A percentile compares a stretch with the other conserved stretches of the same genome.
These are phyloP conservation scores for Machaerirhynchus nigripectus DNA, from an alignment of 2,113 vertebrate genomes.

Conservation along the genomic window DNA sequence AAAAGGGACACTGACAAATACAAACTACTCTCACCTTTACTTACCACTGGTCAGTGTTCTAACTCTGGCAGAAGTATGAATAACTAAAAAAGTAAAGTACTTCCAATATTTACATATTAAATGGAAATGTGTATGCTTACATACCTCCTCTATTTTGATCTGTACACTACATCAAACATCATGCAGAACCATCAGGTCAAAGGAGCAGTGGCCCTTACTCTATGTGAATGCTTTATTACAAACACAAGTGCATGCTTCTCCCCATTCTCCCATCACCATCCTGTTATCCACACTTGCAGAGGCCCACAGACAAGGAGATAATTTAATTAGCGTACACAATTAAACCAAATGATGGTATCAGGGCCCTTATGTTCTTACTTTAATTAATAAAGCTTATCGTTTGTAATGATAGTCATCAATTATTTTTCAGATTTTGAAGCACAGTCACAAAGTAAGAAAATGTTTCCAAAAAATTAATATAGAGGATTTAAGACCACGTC, in stretches of 20 bases:
- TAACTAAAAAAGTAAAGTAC: not conserved
- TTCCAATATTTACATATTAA: not conserved
- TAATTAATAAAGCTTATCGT: not conserved
- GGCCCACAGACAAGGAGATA: not conserved
- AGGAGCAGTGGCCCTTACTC: not conserved
- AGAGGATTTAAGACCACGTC: not conserved
- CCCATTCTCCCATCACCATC: not conserved
- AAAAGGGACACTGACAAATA: not conserved
- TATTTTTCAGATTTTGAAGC: not conserved
- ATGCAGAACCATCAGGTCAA: not conserved
- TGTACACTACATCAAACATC: not conserved
- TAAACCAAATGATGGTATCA: not conserved
- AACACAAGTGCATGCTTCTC: not conserved
- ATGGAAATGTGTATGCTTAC: not conserved
- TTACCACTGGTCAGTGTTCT: not conserved
- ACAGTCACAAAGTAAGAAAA: not conserved
- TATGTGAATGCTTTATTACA: not conserved
- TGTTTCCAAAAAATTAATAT: not conserved
- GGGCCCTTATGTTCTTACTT: not conserved
- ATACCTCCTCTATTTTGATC: not conserved
- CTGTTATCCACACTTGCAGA: not conserved
- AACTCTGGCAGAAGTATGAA: not conserved
- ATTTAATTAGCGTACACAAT: not conserved
- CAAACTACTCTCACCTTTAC: not conserved
- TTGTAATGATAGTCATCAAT: not conserved